Percentiles rank a stretch among this genome's conserved stretches.
These are phyloP conservation scores for Diachasma alloeum DNA, from an alignment of 1,140 invertebrate genomes.

Conservation along the genomic window DNA sequence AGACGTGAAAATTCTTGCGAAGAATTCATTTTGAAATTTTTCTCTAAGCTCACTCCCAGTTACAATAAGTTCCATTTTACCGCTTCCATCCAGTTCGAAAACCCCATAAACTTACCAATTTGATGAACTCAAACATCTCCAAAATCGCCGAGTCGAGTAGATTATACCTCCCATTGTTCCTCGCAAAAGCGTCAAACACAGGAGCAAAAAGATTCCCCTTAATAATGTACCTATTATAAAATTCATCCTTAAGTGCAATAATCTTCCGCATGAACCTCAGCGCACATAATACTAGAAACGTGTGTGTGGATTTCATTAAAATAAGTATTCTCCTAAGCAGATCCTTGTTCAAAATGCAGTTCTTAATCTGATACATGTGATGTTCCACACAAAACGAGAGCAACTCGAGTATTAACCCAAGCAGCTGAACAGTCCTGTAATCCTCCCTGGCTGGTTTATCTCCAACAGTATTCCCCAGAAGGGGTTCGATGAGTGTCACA, in stretches of 20 bases:
- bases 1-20: too few species aligned
- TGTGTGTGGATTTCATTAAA: slow-evolving; percentile 97
- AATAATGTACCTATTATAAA: slow-evolving; percentile 97
- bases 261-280: slow-evolving; percentile 97
- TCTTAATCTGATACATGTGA: slow-evolving; percentile 98
- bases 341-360: slow-evolving; percentile 97
- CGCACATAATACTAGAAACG: slow-evolving; percentile 96
- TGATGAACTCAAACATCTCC: slow-evolving; percentile 99
- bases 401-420: slow-evolving; percentile 93
- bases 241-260: slow-evolving; percentile 97
- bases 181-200: slow-evolving; percentile 94
- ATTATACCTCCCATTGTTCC: slow-evolving; percentile 98
- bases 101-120: slow-evolving; percentile 68
- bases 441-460: slow-evolving; percentile 91
- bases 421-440: slow-evolving; percentile 93
- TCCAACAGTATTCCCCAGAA: slow-evolving; percentile 88
- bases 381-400: slow-evolving; percentile 99
- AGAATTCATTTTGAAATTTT: too few species aligned
- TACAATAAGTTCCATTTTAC: too few species aligned
- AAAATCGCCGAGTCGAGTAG: slow-evolving; percentile 98
- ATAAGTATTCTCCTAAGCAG: slow-evolving; percentile 93
- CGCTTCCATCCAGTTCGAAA: background rate
- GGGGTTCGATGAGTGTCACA: slow-evolving; percentile 90
- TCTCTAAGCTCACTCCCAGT: too few species aligned
- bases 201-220: slow-evolving; percentile 95